Conservation (phyloP, 2,797 vertebrate genomes). For the Mareca penelope region DNA sequence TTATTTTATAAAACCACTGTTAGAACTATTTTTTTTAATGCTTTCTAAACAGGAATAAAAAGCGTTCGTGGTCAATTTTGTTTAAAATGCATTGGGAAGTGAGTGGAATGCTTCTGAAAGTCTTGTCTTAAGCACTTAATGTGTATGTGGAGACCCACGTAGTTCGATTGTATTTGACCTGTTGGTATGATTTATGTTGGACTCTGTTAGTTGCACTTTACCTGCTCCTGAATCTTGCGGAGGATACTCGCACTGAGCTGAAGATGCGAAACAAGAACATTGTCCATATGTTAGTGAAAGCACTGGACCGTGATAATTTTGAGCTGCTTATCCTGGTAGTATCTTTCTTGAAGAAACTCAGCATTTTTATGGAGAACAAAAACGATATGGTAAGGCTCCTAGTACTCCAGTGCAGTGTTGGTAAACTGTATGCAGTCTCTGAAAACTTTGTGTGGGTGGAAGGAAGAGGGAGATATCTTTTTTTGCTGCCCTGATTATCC, state of each 20-base stretch:
- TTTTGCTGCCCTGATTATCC: background rate
- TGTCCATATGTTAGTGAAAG: slow-evolving; percentile 92
- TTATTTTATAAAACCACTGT: background rate
- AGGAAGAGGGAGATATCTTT: background rate
- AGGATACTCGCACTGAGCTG: slow-evolving; percentile 91
- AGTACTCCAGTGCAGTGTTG: background rate
- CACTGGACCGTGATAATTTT: slow-evolving; percentile 88
- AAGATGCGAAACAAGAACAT: slow-evolving; percentile 98
- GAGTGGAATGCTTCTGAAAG: background rate
- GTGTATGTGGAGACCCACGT: background rate
- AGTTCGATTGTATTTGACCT: background rate
- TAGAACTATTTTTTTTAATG: background rate
- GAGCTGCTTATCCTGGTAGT: slow-evolving; percentile 91
- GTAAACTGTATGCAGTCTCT: background rate
- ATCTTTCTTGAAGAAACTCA: slow-evolving; percentile 95
- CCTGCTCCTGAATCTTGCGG: slow-evolving; percentile 92
- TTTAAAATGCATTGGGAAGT: background rate
- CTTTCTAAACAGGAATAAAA: background rate
- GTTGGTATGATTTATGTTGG: background rate
- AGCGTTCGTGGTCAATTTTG: background rate
- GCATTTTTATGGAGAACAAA: slow-evolving; percentile 96
- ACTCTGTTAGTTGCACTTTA: slow-evolving; percentile 87
- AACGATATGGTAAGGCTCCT: slow-evolving; percentile 91
- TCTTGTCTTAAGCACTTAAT: background rate
- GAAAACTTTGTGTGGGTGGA: background rate